Conservation (phyloP, 1,140 invertebrate species). For the Luehdorfia chinensis region DNA sequence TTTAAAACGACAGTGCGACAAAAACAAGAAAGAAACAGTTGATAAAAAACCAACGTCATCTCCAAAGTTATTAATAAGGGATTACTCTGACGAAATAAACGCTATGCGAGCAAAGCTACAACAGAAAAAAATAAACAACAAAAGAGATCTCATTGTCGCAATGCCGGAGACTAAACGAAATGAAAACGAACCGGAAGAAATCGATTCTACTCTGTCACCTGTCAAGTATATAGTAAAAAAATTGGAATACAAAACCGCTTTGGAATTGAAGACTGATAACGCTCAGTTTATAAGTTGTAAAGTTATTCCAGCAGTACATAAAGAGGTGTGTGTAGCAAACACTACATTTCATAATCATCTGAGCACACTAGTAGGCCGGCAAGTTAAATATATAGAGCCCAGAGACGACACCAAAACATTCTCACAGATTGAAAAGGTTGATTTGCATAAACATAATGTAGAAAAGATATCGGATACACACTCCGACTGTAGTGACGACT, state of each 20-base stretch:
- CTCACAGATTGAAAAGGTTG: slow-evolving; percentile 49
- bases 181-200: slow-evolving; percentile 50
- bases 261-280: slow-evolving; percentile 57
- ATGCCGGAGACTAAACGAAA: slow-evolving; percentile 47
- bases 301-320: slow-evolving; percentile 67
- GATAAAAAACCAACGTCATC: slow-evolving; percentile 57
- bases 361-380: slow-evolving; percentile 70
- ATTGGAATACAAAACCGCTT: slow-evolving; percentile 66
- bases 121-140: slow-evolving; percentile 67
- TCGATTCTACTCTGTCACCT: slow-evolving; percentile 60
- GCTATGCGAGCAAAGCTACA: slow-evolving; percentile 70
- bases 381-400: slow-evolving; percentile 64
- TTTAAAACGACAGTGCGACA: slow-evolving; percentile 54
- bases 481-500: slow-evolving; percentile 84
- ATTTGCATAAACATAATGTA: slow-evolving; percentile 54
- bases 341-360: slow-evolving; percentile 70
- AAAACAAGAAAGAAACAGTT: slow-evolving; percentile 54
- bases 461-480: slow-evolving; percentile 74
- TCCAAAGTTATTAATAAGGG: slow-evolving; percentile 53
- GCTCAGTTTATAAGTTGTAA: slow-evolving; percentile 65
- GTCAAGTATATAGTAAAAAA: slow-evolving; percentile 74
- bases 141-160: slow-evolving; percentile 46
- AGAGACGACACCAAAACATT: slow-evolving; percentile 59
- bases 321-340: slow-evolving; percentile 65
- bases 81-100: slow-evolving; percentile 73